A percentile compares a stretch with the other conserved stretches of the same genome.
Conservation (phyloP, 2,888 invertebrate species). For the Plagodis dolabraria region DNA sequence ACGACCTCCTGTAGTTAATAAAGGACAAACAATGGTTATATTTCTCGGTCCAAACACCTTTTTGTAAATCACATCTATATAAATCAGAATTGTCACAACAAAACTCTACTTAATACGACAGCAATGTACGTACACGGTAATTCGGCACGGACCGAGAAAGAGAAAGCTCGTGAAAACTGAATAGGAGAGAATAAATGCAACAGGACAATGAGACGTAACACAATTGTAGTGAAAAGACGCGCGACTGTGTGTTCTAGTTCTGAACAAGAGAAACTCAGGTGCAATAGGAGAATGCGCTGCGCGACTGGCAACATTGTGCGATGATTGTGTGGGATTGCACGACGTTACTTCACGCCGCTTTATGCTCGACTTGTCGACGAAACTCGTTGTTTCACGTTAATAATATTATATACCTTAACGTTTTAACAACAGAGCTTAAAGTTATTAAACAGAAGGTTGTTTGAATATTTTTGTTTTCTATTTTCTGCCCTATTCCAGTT, state of each 20-base stretch:
- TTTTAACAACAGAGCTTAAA: too few species aligned
- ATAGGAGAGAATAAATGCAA: slow-evolving; percentile 71
- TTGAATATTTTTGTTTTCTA: too few species aligned
- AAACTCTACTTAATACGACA: slow-evolving; percentile 4
- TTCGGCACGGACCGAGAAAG: slow-evolving; percentile 58
- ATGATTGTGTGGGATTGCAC: slow-evolving; percentile 49
- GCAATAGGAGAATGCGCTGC: slow-evolving; percentile 62
- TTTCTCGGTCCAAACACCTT: too few species aligned
- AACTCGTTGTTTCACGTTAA: background rate
- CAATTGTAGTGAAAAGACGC: slow-evolving; percentile 81
- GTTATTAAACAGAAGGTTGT: too few species aligned
- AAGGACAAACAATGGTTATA: too few species aligned
- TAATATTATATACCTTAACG: too few species aligned
- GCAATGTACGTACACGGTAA: slow-evolving; percentile 21
- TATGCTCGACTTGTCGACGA: slow-evolving; percentile 27
- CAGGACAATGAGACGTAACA: slow-evolving; percentile 74
- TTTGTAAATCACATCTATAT: too few species aligned
- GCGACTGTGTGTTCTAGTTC: slow-evolving; percentile 73
- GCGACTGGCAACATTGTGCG: slow-evolving; percentile 59
- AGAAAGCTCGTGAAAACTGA: slow-evolving; percentile 62
- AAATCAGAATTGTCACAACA: slow-evolving; percentile 11
- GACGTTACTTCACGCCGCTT: slow-evolving; percentile 34
- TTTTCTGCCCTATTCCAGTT: too few species aligned
- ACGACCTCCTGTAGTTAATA: too few species aligned
- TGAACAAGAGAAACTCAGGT: slow-evolving; percentile 74